Base-by-base conservation (phyloP, 2,888 invertebrate species). In the Hedychridium roseum region DNA sequence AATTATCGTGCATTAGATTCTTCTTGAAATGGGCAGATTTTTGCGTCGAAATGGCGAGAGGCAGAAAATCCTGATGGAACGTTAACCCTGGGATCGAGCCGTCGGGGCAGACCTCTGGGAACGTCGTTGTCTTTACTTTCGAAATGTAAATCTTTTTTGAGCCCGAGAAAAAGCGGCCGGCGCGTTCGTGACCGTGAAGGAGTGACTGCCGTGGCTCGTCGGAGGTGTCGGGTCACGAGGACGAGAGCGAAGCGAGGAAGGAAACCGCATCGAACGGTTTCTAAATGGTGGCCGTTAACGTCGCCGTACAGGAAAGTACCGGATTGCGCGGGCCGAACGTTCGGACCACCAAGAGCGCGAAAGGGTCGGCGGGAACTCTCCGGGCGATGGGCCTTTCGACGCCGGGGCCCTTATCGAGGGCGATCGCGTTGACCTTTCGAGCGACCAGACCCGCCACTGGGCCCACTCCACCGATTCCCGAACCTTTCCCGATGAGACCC, bases 221-320 rank as follows among this genome's bases (percentile, higher is more conserved):
- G n/a, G n/a, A n/a, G n/a, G n/a, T 60, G 61, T 60, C 57, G 41
- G 58, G 55, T 59, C 50, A 55, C 44, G 52, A 61, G 58, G 54
- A 58, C 56, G 59, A 37, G 42, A 39, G 38, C 48, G 46, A 42
- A 49, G 51, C 45, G 43, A 60, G 54, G 44, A 51, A 50, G 56
- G 49, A 57, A 61, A 56, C 44, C 52, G 34, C 45, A 46, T 51
- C 52, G 39, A 59, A 56, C 54, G 59, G 57, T 66, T 64, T 64
- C 59, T 64, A 57, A 63, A 64, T 53, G 52, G 43, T 39, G 21
- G 40, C 49, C 53, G 54, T 58, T 57, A 56, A 57, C 39, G 42
- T 30, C 41, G 39, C 48, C 56, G 49, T 45, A 32, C 21, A 53
- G 30, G 39, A 50, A 50, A 48, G 47, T 48, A 45, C 41, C 42